Percentiles rank a stretch among this genome's conserved stretches.
Conservation (phyloP, 1,140 invertebrate genomes). For the Zaprionus lachaisei region DNA sequence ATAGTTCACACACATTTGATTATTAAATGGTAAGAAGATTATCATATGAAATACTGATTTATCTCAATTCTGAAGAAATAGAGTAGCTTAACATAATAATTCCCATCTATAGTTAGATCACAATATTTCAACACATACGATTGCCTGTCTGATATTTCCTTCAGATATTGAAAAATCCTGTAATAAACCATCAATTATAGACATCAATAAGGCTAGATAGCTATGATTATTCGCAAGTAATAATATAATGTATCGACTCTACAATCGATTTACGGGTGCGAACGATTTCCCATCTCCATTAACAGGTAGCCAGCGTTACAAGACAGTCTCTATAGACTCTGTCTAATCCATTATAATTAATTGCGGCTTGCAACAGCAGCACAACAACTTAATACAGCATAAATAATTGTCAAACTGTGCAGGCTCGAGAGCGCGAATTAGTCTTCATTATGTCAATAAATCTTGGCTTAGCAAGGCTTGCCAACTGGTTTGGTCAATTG, state of each 20-base stretch:
- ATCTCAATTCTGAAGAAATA: not conserved
- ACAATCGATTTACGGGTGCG: slow-evolving; percentile 1
- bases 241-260: slow-evolving; percentile 2
- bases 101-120: not conserved
- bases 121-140: not conserved
- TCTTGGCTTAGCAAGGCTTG: slow-evolving; percentile 58
- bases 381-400: slow-evolving; percentile 72
- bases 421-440: slow-evolving; percentile 69
- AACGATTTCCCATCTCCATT: slow-evolving; percentile 15
- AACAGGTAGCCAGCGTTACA: not conserved
- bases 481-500: not conserved
- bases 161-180: not conserved
- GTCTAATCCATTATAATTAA: slow-evolving; percentile 70
- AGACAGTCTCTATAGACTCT: not conserved
- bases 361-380: slow-evolving; percentile 62
- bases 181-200: slow-evolving; percentile 5
- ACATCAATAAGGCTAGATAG: not conserved
- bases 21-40: not conserved
- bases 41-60: not conserved
- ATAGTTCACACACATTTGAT: not conserved
- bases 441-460: slow-evolving; percentile 83
- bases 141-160: not conserved
- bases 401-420: slow-evolving; percentile 75
- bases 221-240: not conserved
- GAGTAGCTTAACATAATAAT: no score